These are phyloP conservation scores for Larimichthys crocea DNA, from an alignment of 2,113 vertebrate species.

Conservation along the genomic window DNA sequence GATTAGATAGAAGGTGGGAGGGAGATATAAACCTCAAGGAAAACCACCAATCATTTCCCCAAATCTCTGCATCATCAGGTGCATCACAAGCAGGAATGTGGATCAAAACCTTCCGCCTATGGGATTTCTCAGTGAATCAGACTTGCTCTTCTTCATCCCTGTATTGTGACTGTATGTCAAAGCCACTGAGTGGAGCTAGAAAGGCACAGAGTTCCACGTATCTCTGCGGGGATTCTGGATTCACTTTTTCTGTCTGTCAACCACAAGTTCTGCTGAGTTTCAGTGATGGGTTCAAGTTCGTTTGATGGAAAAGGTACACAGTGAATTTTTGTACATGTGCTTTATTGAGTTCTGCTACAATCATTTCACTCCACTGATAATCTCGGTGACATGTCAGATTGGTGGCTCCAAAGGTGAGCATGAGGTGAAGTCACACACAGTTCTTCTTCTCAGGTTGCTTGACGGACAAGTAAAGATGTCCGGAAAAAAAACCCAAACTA, in stretches of 20 bases:
- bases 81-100: slow-evolving; percentile 47
- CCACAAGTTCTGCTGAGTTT: slow-evolving; percentile 36
- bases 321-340: slow-evolving; percentile 31
- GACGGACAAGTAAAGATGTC: neutral
- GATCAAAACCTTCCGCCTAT: slow-evolving; percentile 48
- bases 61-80: slow-evolving; percentile 60
- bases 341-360: slow-evolving; percentile 44
- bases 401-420: slow-evolving; percentile 40
- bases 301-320: slow-evolving; percentile 32
- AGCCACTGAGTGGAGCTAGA: slow-evolving; percentile 11
- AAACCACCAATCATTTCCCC: slow-evolving; percentile 52
- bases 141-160: slow-evolving; percentile 34
- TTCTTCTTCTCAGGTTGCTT: neutral
- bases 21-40: slow-evolving; percentile 61
- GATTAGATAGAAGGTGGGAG: slow-evolving; percentile 61
- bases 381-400: slow-evolving; percentile 52
- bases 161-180: slow-evolving; percentile 48
- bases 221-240: slow-evolving; percentile 30
- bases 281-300: slow-evolving; percentile 27
- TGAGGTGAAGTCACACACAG: slow-evolving; percentile 30
- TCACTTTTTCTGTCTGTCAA: slow-evolving; percentile 35
- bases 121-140: slow-evolving; percentile 54
- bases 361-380: slow-evolving; percentile 60
- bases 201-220: neutral
- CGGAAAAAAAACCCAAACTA: too few species aligned